A percentile compares a stretch with the other conserved stretches of the same genome.
Evolutionary conservation across 2,797 vertebrate genomes (phyloP).

Genomic region (Pipistrellus pygmaeus): DNA sequence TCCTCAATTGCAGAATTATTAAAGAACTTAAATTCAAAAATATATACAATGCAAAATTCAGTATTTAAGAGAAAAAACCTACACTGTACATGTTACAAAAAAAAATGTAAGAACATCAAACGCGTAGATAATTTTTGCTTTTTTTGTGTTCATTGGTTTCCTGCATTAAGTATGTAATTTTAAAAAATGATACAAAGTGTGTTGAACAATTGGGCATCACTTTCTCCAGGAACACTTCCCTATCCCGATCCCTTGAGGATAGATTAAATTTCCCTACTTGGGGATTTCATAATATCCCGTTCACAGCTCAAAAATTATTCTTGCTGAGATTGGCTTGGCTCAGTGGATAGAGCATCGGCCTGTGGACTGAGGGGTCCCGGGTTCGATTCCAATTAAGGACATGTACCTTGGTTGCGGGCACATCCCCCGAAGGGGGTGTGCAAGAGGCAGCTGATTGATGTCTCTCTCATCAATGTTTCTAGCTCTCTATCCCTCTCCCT

Average conservation of each 20-base stretch:
- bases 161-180: background rate
- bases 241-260: background rate
- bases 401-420: too few species aligned
- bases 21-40: conserved; percentile 36
- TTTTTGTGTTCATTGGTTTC: background rate
- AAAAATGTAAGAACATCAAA: background rate
- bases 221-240: background rate
- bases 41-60: background rate
- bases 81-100: background rate
- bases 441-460: too few species aligned
- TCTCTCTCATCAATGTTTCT: too few species aligned
- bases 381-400: too few species aligned
- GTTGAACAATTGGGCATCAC: background rate
- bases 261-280: background rate
- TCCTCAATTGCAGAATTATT: background rate
- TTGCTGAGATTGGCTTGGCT: background rate
- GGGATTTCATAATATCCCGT: background rate
- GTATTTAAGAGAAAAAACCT: background rate
- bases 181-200: background rate
- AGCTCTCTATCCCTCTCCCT: too few species aligned
- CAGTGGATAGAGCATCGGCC: too few species aligned
- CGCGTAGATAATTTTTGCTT: background rate
- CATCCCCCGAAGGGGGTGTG: too few species aligned
- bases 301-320: background rate
- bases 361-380: too few species aligned